Evolutionary conservation across 1,140 invertebrate genomes (phyloP).

Genomic region (Eurosta solidaginis): DNA sequence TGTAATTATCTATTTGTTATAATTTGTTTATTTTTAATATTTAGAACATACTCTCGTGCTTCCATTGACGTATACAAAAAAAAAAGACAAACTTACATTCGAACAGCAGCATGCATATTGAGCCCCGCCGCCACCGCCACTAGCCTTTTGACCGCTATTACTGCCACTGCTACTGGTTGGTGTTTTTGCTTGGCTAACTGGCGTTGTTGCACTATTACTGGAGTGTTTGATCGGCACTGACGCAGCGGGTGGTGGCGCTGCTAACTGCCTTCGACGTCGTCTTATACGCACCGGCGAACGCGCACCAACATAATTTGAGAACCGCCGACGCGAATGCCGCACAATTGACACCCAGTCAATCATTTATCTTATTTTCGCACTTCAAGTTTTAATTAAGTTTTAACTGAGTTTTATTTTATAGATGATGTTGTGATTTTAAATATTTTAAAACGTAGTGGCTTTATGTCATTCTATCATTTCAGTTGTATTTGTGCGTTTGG

Average conservation of each 20-base stretch:
- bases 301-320: slow-evolving; percentile 73
- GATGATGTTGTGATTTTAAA: neutral
- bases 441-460: neutral
- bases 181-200: neutral
- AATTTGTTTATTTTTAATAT: neutral
- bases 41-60: neutral
- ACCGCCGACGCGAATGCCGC: slow-evolving; percentile 71
- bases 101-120: slow-evolving; percentile 54
- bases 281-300: slow-evolving; percentile 68
- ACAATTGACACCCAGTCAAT: slow-evolving; percentile 82
- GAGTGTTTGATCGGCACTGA: neutral
- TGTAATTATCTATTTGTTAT: neutral
- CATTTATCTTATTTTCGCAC: slow-evolving; percentile 60
- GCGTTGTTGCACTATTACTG: slow-evolving; percentile 30
- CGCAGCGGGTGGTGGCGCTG: slow-evolving; percentile 43
- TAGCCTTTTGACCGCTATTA: neutral
- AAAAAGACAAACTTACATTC: slow-evolving; percentile 43
- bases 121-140: neutral
- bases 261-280: slow-evolving; percentile 61
- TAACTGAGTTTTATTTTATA: too few relatives aligned
- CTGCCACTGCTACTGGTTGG: slow-evolving; percentile 17
- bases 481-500: too few relatives aligned
- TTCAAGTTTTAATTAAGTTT: neutral
- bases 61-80: neutral
- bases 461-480: too few relatives aligned